Base-by-base conservation (phyloP, 2,113 vertebrate genomes). In the Sorex fumeus region DNA sequence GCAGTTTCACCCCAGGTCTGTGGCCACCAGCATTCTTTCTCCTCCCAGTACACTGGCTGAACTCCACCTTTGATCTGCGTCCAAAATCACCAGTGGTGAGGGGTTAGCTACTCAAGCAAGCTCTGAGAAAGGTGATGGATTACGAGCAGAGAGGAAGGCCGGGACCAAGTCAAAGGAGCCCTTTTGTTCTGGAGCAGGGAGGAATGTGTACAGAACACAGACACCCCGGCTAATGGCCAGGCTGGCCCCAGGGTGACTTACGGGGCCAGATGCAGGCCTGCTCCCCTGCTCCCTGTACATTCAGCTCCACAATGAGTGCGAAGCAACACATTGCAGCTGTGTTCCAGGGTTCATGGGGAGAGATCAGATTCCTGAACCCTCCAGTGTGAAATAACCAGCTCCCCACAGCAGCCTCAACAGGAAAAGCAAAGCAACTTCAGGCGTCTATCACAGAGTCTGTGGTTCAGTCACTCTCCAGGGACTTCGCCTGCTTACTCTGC, bases 191-290 rank as follows among this genome's bases (percentile, higher is more conserved):
- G 1, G 27, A 76, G 76, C 76, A 67, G 0, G 1, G 69, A 96
- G 92, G 91, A 95, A 94, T 90, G 94, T 60, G 67, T 66, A 78
- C 78, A 62, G 78, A 75, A 69, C 21, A 0, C 92, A 87, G 93
- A 70, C 47, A 28, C 88, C 91, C 85, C 66, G 6, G 67, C 90
- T 40, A 80, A 89, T 70, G 86, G 95, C 86, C 88, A 40, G 94
- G 8, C 0, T 6, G 85, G 78, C 66, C 93, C 66, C 74, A 30
- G 72, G 88, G 86, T 75, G 40, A 72, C 34, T 32, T 18, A 13
- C 60, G 3, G 57, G 3, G 62, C 88, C 86, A 91, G 92, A 90
- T 80, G 83, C 30, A 75, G 64, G 81, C 67, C 79, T 87, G 77
- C 78, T 92, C 67, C n/a, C n/a, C 21, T 50, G 3, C 4, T 4